Evolutionary conservation across 2,888 invertebrate genomes (phyloP), one percentile per base, ranked within the genome.

Genomic region (Oithona nana): DNA sequence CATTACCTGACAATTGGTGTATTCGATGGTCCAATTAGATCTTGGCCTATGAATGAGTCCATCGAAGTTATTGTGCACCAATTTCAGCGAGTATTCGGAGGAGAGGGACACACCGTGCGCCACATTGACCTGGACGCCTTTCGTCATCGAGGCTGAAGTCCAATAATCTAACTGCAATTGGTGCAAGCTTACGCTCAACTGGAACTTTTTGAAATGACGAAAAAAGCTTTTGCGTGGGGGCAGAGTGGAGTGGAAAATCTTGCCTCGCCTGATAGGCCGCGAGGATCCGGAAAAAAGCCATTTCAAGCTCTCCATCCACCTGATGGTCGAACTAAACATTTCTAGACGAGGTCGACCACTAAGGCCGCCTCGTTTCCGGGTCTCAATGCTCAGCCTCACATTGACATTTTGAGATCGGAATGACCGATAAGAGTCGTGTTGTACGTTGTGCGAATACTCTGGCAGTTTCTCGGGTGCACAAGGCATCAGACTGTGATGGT

Each of bases 381-480:
- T 88, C 72, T 90, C 88, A 66, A 88, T 75, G 1, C 82, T 80
- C 49, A 89, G 77, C 69, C 81, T 82, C 61, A 88, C 78, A 70
- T 88, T 86, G 3, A 90, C 75, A 70, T 86, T 85, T 68, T 86
- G 82, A 1, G 89, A 89, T 16, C 63, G 26, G 51, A 54, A 54
- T 1, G 61, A 55, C 30, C 64, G 30, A 61, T 63, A 67, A 6
- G 67, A 68, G 59, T 68, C 68, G 51, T 68, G 68, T 28, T 66
- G 66, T 65, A 90, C 90, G 74, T 93, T 90, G 71, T 89, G 89
- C 1, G 93, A 92, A 75, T 92, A 95, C 74, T 97, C 95, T 0
- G 97, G 97, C 64, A 95, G 78, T 71, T 93, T 85, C 66, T 94
- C 87, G 0, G 97, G 94, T 13, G 97, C 94, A 74, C 93, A 94